Evolutionary conservation across 2,113 vertebrate species (phyloP).

Genomic region (Labrus mixtus): DNA sequence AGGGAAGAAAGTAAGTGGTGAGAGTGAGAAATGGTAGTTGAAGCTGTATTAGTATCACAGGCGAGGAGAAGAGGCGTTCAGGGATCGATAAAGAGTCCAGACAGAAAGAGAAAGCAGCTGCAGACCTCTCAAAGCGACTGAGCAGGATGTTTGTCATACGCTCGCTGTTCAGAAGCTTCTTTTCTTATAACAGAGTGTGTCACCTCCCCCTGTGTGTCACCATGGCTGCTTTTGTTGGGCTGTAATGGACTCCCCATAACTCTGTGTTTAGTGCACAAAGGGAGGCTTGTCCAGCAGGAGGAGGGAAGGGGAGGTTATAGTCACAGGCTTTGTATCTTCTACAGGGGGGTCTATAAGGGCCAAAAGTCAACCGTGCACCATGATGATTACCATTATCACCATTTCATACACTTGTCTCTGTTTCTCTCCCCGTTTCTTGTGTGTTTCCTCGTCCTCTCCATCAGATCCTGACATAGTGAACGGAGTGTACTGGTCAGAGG

Average conservation of each 20-base stretch:
- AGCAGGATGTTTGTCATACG: conserved; percentile 58
- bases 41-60: conserved; percentile 52
- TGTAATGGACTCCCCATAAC: conserved; percentile 76
- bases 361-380: conserved; percentile 65
- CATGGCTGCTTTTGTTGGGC: conserved; percentile 72
- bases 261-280: conserved; percentile 76
- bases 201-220: conserved; percentile 36
- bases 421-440: conserved; percentile 6
- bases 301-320: conserved; percentile 58
- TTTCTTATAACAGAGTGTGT: conserved; percentile 56
- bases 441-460: neutral
- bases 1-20: conserved; percentile 39
- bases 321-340: conserved; percentile 60
- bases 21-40: conserved; percentile 37
- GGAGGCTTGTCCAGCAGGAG: conserved; percentile 57
- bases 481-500: conserved; percentile 98
- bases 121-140: conserved; percentile 33
- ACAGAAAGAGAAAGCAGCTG: conserved; percentile 51
- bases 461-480: conserved; percentile 97
- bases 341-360: conserved; percentile 63
- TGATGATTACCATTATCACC: conserved; percentile 59
- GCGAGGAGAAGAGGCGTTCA: conserved; percentile 36
- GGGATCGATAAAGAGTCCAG: conserved; percentile 73
- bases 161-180: conserved; percentile 53
- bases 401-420: conserved; percentile 60